phyloP scores from a whole-genome alignment of 2,797 vertebrate species.

The Danionella dracula region DNA sequence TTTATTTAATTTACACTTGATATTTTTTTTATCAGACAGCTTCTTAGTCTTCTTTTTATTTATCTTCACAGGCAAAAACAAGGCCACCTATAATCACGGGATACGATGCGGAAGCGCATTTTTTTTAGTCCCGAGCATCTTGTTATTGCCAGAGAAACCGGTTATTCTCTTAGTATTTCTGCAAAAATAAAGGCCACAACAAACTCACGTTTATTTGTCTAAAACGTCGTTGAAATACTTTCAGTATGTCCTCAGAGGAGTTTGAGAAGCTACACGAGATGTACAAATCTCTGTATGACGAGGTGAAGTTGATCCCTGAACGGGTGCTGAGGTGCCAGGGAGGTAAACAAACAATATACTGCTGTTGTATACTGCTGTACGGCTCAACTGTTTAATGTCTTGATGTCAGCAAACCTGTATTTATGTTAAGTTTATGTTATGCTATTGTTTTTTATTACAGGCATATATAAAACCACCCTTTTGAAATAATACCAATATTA shows the following conservation, averaged over 20 bases:
- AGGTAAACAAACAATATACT: conserved; percentile 71
- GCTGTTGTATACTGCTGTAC: too few relatives aligned
- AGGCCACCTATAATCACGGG: conserved; percentile 45
- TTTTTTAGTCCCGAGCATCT: conserved; percentile 46
- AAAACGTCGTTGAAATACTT: not conserved
- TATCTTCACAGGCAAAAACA: not conserved
- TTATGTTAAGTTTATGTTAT: too few relatives aligned
- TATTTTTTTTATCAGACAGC: not conserved
- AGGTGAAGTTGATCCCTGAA: conserved; percentile 74
- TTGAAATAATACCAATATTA: too few relatives aligned
- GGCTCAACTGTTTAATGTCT: too few relatives aligned
- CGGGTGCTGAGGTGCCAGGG: conserved; percentile 62
- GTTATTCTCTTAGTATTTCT: too few relatives aligned
- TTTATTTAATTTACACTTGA: not conserved
- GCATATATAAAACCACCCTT: too few relatives aligned
- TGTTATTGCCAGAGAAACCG: conserved; percentile 28
- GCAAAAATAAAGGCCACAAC: too few relatives aligned
- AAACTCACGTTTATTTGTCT: not conserved
- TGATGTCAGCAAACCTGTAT: too few relatives aligned
- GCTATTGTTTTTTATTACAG: too few relatives aligned
- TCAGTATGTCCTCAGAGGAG: conserved; percentile 81
- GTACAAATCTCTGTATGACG: conserved; percentile 74
- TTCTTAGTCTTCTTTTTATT: not conserved
- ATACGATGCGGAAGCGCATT: conserved; percentile 45
- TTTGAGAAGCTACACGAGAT: conserved; percentile 90